Evolutionary conservation across 2,113 vertebrate species (phyloP), one percentile per base, ranked within the genome.

Genomic region (Vanacampus margaritifer): DNA sequence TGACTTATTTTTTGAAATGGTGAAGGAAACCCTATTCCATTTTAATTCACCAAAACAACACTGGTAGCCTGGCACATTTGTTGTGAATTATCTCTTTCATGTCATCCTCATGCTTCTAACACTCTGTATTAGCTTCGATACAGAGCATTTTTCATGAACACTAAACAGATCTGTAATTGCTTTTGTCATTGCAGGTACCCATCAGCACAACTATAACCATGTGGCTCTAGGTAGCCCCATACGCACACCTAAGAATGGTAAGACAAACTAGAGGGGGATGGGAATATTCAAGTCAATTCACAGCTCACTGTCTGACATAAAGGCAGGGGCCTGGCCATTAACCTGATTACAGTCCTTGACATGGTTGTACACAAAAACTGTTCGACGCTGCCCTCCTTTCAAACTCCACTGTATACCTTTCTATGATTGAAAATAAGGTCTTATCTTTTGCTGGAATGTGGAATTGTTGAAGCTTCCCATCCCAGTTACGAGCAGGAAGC

Each of bases 241-340:
- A 89, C 94, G 95, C 90, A 96, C 95, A 83, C 95, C 95, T 90
- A 94, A 95, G 89, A 94, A 94, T 92, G 96, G 96, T 96, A 95
- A 98, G 96, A 88, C 61, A 50, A 64, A 53, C 56, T 69, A 68
- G 61, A 13, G 28, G 45, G 60, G 50, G 60, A 64, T 45, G 61
- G 50, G 50, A 21, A n/a, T 11, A n/a, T 45, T 62, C 60, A 39
- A n/a, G n/a, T 26, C 12, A 54, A 16, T 32, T 57, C 14, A 32
- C 32, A 41, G 69, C n/a, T 76, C 54, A 32, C 69, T 67, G 66
- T 64, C 64, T 21, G 24, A 68, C 28, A 59, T 24, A n/a, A 53
- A 41, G 26, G 51, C 59, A 6, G 16, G 26, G 23, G 65, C 39
- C 13, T 11, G 36, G 24, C 32, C 58, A 41, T 69, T 65, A 19